Percentiles rank a stretch among this genome's conserved stretches.
These are phyloP conservation scores for Portunus trituberculatus DNA, from an alignment of 1,140 invertebrate species.

Conservation along the genomic window DNA sequence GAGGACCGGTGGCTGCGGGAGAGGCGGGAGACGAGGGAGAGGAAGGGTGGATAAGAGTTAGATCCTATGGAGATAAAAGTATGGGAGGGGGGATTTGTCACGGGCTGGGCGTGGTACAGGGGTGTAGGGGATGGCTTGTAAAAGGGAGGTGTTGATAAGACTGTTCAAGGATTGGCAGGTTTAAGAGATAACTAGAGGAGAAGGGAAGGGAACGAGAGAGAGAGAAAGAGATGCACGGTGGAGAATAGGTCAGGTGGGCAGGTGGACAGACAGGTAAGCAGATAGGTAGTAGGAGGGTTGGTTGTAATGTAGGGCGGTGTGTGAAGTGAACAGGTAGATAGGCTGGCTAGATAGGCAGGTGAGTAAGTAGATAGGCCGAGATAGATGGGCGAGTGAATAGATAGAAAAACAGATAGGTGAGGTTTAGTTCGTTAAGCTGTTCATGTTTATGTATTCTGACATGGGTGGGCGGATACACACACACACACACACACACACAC, in stretches of 20 bases:
- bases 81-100: neutral
- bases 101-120: neutral
- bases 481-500: constrained; percentile 6
- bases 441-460: neutral
- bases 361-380: neutral
- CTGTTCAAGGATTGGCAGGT: constrained; percentile 6
- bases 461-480: neutral
- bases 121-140: neutral
- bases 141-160: constrained; percentile 13
- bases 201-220: neutral
- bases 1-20: no score
- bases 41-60: neutral
- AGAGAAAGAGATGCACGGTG: no score
- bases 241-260: neutral
- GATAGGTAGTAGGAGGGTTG: neutral
- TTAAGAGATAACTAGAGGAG: neutral
- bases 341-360: neutral
- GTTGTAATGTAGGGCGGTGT: neutral
- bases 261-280: neutral
- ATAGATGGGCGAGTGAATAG: neutral
- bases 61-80: neutral
- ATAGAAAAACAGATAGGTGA: neutral
- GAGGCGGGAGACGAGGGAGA: neutral
- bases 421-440: neutral
- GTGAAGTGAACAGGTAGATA: neutral